These are phyloP conservation scores for Poliocrania exsul DNA, from an alignment of 2,797 vertebrate species.

Conservation along the genomic window DNA sequence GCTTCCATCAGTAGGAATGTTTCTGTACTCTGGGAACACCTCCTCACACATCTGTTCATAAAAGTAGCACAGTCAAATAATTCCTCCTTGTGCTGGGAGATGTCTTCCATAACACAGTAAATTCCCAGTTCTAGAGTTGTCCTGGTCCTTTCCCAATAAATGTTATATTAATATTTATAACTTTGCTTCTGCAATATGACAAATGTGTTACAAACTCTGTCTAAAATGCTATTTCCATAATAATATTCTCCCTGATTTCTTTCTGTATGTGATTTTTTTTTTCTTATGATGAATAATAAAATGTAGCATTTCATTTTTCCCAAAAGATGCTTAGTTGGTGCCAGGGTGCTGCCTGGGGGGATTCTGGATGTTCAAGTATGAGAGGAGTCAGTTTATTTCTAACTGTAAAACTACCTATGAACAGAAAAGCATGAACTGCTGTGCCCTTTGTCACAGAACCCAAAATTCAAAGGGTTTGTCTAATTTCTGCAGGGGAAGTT, in stretches of 20 bases:
- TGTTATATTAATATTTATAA: not conserved
- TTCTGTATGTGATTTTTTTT: not conserved
- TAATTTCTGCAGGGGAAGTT: not conserved
- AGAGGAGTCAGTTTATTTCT: not conserved
- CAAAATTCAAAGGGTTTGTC: not conserved
- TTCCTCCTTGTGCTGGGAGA: not conserved
- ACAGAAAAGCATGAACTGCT: not conserved
- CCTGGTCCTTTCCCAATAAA: not conserved
- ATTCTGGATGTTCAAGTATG: not conserved
- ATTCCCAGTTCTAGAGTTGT: not conserved
- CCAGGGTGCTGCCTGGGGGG: not conserved
- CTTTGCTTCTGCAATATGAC: not conserved
- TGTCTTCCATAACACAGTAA: not conserved
- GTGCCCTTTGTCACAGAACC: not conserved
- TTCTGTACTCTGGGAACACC: not conserved
- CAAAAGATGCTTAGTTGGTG: not conserved
- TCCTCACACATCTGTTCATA: not conserved
- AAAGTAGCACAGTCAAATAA: not conserved
- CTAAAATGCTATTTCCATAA: not conserved
- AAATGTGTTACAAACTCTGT: not conserved
- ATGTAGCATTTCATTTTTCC: not conserved
- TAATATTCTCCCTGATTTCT: not conserved
- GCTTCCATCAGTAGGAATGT: rapidly evolving
- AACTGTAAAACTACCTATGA: not conserved
- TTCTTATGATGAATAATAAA: not conserved